phyloP scores from a whole-genome alignment of 1,140 invertebrate species.

The Drosophila fuyamai region DNA sequence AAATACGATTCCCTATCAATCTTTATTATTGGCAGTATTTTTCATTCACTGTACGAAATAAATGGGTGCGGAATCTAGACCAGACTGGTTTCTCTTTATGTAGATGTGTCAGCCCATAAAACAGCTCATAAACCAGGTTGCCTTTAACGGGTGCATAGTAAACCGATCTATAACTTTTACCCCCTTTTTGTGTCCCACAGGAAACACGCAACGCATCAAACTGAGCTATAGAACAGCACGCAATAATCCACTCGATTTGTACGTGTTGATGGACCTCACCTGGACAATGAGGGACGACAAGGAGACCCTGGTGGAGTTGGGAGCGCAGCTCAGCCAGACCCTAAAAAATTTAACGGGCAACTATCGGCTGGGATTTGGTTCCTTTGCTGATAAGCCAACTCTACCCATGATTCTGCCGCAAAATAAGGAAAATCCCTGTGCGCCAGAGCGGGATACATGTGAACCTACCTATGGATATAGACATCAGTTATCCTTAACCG shows the following conservation, averaged over 20 bases:
- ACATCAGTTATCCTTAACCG: slow-evolving; percentile 88
- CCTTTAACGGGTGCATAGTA: slow-evolving; percentile 31
- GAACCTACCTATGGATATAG: slow-evolving; percentile 89
- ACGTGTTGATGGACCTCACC: slow-evolving; percentile 96
- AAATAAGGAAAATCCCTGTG: slow-evolving; percentile 86
- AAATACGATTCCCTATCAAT: too few species aligned
- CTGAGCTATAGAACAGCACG: slow-evolving; percentile 87
- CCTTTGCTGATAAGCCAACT: slow-evolving; percentile 93
- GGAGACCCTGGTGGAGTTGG: slow-evolving; percentile 90
- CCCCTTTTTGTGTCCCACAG: slow-evolving; percentile 62
- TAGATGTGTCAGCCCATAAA: slow-evolving; percentile 47
- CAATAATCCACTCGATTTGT: slow-evolving; percentile 96
- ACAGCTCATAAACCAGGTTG: slow-evolving; percentile 64
- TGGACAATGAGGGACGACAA: slow-evolving; percentile 96
- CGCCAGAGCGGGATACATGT: slow-evolving; percentile 84
- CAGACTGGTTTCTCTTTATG: slow-evolving; percentile 36
- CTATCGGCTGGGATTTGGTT: slow-evolving; percentile 93
- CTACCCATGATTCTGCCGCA: slow-evolving; percentile 90
- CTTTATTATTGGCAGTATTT: neutral
- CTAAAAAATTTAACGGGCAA: slow-evolving; percentile 92
- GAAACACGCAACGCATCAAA: slow-evolving; percentile 85
- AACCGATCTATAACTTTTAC: slow-evolving; percentile 38
- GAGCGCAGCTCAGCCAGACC: slow-evolving; percentile 87
- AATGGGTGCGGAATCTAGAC: slow-evolving; percentile 7
- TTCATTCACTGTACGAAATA: neutral